Evolutionary conservation across 2,113 vertebrate species (phyloP).

Genomic region (Tetrao urogallus): DNA sequence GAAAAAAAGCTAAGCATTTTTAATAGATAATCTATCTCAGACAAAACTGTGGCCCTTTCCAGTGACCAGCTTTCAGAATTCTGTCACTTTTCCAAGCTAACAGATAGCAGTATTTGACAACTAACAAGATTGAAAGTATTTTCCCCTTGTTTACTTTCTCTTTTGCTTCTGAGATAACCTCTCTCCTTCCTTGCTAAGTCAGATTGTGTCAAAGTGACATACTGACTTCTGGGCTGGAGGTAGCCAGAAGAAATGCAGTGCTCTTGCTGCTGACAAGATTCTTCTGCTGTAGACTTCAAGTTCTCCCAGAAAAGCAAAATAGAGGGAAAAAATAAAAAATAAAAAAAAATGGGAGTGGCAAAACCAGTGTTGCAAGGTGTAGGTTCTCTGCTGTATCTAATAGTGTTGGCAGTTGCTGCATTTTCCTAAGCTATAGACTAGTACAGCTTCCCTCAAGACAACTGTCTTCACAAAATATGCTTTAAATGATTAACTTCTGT

Average conservation of each 20-base stretch:
- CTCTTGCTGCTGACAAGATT: background rate
- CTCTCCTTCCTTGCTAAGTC: background rate
- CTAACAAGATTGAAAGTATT: background rate
- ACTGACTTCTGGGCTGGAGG: background rate
- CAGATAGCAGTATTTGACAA: background rate
- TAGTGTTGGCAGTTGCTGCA: background rate
- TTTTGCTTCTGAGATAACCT: background rate
- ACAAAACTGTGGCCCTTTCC: background rate
- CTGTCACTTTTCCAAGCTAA: background rate
- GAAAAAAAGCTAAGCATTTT: background rate
- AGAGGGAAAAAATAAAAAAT: background rate
- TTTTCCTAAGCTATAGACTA: background rate
- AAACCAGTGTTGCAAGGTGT: background rate
- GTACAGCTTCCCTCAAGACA: background rate
- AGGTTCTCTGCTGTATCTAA: background rate
- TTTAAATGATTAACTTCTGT: background rate
- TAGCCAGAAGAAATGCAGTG: background rate
- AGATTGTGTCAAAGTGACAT: background rate
- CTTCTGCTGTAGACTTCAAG: background rate
- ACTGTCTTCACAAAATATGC: background rate
- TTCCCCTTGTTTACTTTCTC: background rate
- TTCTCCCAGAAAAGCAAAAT: background rate
- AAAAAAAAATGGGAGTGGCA: background rate
- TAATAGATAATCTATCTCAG: background rate
- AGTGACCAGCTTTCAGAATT: background rate